phyloP scores from a whole-genome alignment of 2,113 vertebrate species.

The Todiramphus saurophagus region DNA sequence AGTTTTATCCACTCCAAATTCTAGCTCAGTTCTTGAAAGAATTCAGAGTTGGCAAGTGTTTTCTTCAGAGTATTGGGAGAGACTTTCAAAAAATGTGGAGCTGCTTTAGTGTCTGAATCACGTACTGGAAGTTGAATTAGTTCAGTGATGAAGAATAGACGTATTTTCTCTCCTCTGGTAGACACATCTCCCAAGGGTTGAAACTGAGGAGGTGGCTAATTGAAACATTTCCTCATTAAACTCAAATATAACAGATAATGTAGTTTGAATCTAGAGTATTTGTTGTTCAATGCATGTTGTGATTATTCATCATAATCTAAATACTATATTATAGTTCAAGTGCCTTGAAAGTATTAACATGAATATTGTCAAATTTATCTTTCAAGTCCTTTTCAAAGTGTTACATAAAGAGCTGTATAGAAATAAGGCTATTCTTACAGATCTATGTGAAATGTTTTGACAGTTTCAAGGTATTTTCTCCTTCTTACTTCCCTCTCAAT shows the following conservation, averaged over 20 bases:
- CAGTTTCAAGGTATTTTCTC: background rate
- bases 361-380: background rate
- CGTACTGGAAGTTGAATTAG: constrained; percentile 6
- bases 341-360: background rate
- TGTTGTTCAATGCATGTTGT: background rate
- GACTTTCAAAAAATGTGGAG: background rate
- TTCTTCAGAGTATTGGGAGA: background rate
- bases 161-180: background rate
- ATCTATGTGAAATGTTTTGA: background rate
- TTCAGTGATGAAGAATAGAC: constrained; percentile 3
- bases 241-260: background rate
- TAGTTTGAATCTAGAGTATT: background rate
- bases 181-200: background rate
- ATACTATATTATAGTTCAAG: background rate
- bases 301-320: background rate
- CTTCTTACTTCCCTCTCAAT: background rate
- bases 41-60: background rate
- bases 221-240: background rate
- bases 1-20: background rate
- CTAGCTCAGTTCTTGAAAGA: background rate
- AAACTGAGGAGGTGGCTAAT: background rate
- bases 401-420: background rate
- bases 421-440: background rate
- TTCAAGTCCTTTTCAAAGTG: background rate
- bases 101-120: background rate